A percentile compares a stretch with the other conserved stretches of the same genome.
These are phyloP conservation scores for Phymorhynchus buccinoides DNA, from an alignment of 1,140 invertebrate genomes.

Conservation along the genomic window DNA sequence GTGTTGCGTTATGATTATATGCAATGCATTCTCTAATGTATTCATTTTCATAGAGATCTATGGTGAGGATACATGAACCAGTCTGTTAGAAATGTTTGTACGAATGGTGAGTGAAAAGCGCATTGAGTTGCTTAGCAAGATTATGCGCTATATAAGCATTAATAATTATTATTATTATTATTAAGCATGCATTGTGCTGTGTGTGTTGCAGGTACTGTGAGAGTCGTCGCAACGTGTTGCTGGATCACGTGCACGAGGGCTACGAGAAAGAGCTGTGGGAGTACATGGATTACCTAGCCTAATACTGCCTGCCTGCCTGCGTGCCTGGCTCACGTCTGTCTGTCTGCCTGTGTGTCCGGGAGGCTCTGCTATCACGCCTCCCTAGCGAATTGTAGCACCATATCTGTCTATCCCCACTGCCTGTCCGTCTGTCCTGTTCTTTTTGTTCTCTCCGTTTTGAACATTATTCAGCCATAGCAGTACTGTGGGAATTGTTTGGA, in stretches of 20 bases:
- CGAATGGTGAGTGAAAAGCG: too few species aligned
- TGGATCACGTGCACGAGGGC: conserved; percentile 98
- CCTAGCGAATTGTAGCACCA: background rate
- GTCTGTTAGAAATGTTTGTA: too few species aligned
- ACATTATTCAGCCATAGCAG: too few species aligned
- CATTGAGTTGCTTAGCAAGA: too few species aligned
- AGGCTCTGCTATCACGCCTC: background rate
- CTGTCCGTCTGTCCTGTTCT: background rate
- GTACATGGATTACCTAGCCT: conserved; percentile 57
- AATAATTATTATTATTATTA: too few species aligned
- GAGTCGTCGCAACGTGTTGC: conserved; percentile 91
- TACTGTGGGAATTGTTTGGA: too few species aligned
- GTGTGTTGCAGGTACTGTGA: conserved; percentile 94
- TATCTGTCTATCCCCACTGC: background rate
- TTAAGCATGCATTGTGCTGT: too few species aligned
- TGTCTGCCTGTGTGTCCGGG: background rate
- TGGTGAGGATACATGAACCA: too few species aligned
- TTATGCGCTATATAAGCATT: too few species aligned
- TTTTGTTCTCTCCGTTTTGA: background rate
- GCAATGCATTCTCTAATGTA: too few species aligned
- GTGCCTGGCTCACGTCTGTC: background rate
- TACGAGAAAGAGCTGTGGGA: conserved; percentile 99
- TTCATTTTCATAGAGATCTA: too few species aligned
- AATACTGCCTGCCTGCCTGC: background rate
- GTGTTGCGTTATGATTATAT: too few species aligned